Evolutionary conservation across 1,140 invertebrate species (phyloP).

Genomic region (Meteorus sp.): DNA sequence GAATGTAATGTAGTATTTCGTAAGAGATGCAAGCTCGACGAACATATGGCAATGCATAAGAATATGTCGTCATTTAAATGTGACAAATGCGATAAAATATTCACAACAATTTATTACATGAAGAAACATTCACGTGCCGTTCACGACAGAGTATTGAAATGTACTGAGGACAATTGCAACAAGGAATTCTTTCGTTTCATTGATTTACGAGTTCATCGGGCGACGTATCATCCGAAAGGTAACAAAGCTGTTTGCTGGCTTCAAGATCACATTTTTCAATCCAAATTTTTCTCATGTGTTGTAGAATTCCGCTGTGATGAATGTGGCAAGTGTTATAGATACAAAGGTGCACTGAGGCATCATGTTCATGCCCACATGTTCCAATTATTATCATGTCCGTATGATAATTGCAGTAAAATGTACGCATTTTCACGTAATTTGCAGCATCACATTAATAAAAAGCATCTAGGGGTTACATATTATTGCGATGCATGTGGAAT

Average conservation of each 20-base stretch:
- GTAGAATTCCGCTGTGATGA: neutral
- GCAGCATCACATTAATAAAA: neutral
- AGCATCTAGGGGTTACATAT: neutral
- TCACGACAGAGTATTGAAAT: neutral
- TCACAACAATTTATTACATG: slow-evolving; percentile 16
- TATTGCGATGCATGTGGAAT: slow-evolving; percentile 17
- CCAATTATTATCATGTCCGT: neutral
- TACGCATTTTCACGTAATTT: neutral
- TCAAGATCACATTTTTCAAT: neutral
- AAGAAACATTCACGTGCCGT: neutral
- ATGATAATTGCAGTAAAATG: neutral
- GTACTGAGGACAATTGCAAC: neutral
- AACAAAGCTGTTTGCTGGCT: neutral
- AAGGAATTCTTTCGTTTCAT: neutral
- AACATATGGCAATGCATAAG: slow-evolving; percentile 33
- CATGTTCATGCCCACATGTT: neutral
- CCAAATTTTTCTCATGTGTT: neutral
- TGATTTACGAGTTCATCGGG: neutral
- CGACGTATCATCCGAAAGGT: neutral
- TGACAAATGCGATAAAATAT: slow-evolving; percentile 27
- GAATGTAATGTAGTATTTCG: slow-evolving; percentile 36
- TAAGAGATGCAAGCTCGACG: slow-evolving; percentile 31
- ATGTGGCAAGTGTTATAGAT: neutral
- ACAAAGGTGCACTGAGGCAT: neutral
- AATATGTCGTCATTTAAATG: slow-evolving; percentile 28